Conservation (phyloP, 2,888 invertebrate species). For the Globia sparganii region DNA sequence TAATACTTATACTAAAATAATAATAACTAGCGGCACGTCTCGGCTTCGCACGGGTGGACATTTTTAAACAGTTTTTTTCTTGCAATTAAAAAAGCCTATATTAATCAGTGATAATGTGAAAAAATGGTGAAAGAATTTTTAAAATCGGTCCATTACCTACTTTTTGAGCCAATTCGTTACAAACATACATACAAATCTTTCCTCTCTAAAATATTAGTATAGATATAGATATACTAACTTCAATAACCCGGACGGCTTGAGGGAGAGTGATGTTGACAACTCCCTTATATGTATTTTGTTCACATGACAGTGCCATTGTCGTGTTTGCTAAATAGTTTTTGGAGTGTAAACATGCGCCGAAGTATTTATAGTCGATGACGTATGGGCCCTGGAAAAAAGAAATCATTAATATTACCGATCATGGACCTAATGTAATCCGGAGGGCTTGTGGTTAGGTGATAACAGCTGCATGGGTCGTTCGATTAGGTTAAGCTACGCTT, state of each 20-base stretch:
- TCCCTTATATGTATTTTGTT: conserved; percentile 29
- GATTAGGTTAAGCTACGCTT: not conserved
- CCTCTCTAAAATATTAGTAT: too few relatives aligned
- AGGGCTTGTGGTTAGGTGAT: not conserved
- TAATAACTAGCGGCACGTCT: too few relatives aligned
- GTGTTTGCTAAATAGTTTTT: conserved; percentile 27
- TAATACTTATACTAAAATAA: too few relatives aligned
- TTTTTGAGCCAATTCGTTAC: too few relatives aligned
- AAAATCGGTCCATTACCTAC: too few relatives aligned
- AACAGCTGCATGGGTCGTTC: not conserved
- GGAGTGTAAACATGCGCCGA: conserved; percentile 14
- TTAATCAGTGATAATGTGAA: too few relatives aligned
- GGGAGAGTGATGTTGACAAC: conserved; percentile 12
- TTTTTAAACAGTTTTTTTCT: too few relatives aligned
- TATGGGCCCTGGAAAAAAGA: conserved; percentile 45
- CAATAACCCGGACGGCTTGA: conserved; percentile 33
- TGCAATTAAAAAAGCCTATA: too few relatives aligned
- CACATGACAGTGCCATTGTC: not conserved
- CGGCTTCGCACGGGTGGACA: too few relatives aligned
- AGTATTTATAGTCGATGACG: conserved; percentile 15
- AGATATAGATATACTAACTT: conserved; percentile 47
- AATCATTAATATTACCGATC: not conserved
- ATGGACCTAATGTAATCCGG: too few relatives aligned
- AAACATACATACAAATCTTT: too few relatives aligned
- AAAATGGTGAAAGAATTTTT: too few relatives aligned